phyloP scores from a whole-genome alignment of 2,113 vertebrate genomes.

The Cynopterus brachyotis region DNA sequence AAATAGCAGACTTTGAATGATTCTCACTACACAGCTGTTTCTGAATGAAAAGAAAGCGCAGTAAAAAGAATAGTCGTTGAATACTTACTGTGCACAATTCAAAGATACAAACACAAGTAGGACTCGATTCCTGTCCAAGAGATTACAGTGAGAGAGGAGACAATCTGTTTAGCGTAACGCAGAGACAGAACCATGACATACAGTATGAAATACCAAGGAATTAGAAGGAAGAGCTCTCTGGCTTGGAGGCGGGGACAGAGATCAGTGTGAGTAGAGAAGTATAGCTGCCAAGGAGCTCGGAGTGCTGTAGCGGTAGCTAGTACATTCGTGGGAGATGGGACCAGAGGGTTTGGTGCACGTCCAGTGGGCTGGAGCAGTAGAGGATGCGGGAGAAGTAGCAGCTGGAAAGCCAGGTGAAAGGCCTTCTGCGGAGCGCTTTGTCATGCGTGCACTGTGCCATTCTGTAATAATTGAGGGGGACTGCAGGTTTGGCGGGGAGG shows the following conservation, averaged over 20 bases:
- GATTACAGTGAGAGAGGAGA: not conserved
- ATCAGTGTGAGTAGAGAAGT: not conserved
- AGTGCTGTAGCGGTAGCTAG: not conserved
- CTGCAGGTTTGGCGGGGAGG: not conserved
- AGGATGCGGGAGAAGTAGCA: not conserved
- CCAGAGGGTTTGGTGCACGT: not conserved
- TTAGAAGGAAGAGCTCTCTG: not conserved
- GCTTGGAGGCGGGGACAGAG: not conserved
- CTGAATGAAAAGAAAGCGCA: conserved; percentile 24
- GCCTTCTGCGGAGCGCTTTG: not conserved
- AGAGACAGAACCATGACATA: not conserved
- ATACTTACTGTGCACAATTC: not conserved
- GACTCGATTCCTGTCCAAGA: not conserved
- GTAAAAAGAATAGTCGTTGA: not conserved
- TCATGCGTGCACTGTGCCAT: not conserved
- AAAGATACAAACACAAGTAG: not conserved
- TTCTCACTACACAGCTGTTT: conserved; percentile 40
- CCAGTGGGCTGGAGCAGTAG: no score
- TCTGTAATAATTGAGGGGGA: not conserved
- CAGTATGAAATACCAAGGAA: not conserved
- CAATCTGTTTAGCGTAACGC: not conserved
- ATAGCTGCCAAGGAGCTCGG: not conserved
- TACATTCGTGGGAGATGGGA: no score
- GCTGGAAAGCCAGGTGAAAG: not conserved
- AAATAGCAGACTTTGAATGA: conserved; percentile 46